Evolutionary conservation across 2,797 vertebrate species (phyloP).

Genomic region (Hypotaenidia okinawae): DNA sequence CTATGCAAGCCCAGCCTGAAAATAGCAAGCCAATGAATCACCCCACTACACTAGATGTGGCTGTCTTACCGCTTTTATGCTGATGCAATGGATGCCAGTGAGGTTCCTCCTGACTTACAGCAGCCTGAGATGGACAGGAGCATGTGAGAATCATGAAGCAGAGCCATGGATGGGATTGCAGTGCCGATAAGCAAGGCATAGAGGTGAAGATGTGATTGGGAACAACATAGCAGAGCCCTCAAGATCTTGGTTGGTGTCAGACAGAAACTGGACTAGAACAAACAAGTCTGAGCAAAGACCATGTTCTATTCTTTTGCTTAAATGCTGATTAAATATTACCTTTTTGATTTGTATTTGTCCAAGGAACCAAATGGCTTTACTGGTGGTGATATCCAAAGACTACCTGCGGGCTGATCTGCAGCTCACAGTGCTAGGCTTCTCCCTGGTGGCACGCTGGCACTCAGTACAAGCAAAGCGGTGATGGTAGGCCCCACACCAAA

Average conservation of each 20-base stretch:
- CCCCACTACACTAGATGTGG: not conserved
- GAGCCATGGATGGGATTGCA: accelerated
- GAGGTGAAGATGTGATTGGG: not conserved
- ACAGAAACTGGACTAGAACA: not conserved
- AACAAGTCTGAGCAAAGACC: not conserved
- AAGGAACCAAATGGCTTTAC: not conserved
- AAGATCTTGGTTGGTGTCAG: accelerated
- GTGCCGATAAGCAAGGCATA: not conserved
- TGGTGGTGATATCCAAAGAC: not conserved
- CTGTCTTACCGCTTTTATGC: not conserved
- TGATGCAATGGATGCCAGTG: not conserved
- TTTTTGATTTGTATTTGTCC: not conserved
- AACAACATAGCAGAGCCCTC: not conserved
- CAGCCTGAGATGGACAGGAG: not conserved
- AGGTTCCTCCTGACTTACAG: not conserved
- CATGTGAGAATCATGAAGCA: accelerated
- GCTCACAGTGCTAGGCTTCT: not conserved
- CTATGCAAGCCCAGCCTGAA: not conserved
- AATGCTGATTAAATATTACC: not conserved
- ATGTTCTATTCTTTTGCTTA: not conserved
- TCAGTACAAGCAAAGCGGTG: not conserved
- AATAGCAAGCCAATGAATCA: not conserved
- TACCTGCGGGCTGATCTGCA: not conserved
- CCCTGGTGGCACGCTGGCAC: not conserved
- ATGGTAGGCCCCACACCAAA: not conserved